A percentile compares a stretch with the other conserved stretches of the same genome.
phyloP scores from a whole-genome alignment of 2,888 invertebrate genomes.

The Lucinisca nassula region DNA sequence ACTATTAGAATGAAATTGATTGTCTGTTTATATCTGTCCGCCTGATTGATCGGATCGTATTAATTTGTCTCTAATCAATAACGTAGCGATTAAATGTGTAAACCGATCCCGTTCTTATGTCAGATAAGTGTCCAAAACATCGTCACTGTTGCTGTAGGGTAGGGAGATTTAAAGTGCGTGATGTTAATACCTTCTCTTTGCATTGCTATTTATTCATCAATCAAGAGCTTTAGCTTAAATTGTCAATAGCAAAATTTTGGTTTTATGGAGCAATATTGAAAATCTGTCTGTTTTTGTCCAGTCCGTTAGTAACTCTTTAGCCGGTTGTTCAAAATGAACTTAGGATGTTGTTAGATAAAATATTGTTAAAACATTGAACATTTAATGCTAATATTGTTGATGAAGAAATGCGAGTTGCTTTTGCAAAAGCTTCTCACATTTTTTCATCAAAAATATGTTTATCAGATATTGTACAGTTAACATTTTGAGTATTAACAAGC shows the following conservation, averaged over 20 bases:
- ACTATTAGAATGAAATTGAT: not conserved
- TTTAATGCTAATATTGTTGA: too few species aligned
- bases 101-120: conserved; percentile 4
- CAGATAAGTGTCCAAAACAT: conserved; percentile 8
- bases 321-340: too few species aligned
- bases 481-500: too few species aligned
- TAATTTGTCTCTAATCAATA: conserved; percentile 7
- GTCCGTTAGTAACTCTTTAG: too few species aligned
- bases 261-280: not conserved
- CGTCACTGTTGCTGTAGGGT: not conserved
- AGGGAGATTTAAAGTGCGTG: not conserved
- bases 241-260: not conserved
- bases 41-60: not conserved
- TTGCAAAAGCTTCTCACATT: too few species aligned
- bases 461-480: too few species aligned
- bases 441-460: too few species aligned
- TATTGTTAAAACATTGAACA: too few species aligned
- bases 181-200: not conserved
- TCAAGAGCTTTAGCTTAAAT: conserved; percentile 3
- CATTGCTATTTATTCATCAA: conserved; percentile 1
- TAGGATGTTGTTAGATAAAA: too few species aligned
- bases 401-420: too few species aligned
- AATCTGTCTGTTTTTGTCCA: not conserved
- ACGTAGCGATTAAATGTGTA: not conserved
- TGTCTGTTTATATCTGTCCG: not conserved